A percentile compares a stretch with the other conserved stretches of the same genome.
These are phyloP conservation scores for Hymenopus coronatus DNA, from an alignment of 2,888 invertebrate genomes.

Conservation along the genomic window DNA sequence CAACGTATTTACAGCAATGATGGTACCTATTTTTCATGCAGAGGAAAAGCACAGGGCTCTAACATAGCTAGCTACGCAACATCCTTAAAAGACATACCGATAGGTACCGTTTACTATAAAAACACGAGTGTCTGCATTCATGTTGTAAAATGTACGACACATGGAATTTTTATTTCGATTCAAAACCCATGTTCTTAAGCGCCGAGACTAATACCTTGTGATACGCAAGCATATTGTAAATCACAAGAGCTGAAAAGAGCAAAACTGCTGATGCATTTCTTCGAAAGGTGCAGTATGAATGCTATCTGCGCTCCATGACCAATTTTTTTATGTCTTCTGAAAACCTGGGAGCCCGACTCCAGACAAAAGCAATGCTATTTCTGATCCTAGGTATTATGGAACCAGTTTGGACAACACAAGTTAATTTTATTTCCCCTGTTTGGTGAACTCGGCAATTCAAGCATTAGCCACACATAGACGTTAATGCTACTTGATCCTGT, in stretches of 20 bases:
- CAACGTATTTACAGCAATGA: too few species aligned
- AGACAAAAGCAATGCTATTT: neutral
- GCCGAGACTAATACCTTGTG: neutral
- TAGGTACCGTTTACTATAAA: too few species aligned
- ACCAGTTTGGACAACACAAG: neutral
- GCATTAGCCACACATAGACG: neutral
- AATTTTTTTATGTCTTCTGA: neutral
- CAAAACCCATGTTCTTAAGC: neutral
- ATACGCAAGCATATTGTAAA: neutral
- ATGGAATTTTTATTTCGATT: neutral
- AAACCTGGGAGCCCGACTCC: neutral
- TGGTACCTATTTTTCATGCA: too few species aligned
- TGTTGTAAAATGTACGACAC: neutral
- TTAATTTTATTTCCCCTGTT: neutral
- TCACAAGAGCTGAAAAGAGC: neutral
- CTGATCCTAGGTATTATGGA: neutral
- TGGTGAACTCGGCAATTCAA: neutral
- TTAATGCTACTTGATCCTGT: neutral
- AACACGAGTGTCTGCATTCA: neutral
- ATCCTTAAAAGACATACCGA: too few species aligned
- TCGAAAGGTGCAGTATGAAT: neutral
- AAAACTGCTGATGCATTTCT: neutral
- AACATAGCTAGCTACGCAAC: too few species aligned
- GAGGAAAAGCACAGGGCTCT: too few species aligned
- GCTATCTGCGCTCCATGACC: neutral